Conservation (phyloP, 1,140 invertebrate genomes). For the Penaeus chinensis region DNA sequence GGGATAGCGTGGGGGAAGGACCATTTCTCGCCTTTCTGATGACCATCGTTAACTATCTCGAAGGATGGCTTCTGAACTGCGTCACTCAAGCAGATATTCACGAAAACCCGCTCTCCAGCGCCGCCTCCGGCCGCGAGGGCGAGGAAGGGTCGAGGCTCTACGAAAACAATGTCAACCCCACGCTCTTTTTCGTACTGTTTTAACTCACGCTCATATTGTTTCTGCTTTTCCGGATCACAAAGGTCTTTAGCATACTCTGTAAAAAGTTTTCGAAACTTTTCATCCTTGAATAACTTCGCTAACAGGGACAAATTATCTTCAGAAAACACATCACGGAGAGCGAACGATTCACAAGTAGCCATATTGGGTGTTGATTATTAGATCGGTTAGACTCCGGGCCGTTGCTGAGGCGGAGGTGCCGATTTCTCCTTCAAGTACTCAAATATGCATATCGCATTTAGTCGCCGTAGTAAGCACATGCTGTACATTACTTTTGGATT, state of each 20-base stretch:
- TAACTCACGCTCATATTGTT: slow-evolving; percentile 43
- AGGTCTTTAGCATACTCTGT: slow-evolving; percentile 43
- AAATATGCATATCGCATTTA: too few relatives aligned
- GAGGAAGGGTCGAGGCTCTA: slow-evolving; percentile 39
- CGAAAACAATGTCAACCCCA: slow-evolving; percentile 45
- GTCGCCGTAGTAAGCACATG: too few relatives aligned
- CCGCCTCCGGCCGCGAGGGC: slow-evolving; percentile 23
- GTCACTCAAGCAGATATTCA: slow-evolving; percentile 46
- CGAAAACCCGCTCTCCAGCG: slow-evolving; percentile 8
- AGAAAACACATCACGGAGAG: slow-evolving; percentile 16
- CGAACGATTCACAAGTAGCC: slow-evolving; percentile 15
- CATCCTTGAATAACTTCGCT: slow-evolving; percentile 44
- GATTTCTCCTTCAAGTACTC: too few relatives aligned
- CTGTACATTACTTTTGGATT: too few relatives aligned
- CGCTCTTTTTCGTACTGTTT: slow-evolving; percentile 39
- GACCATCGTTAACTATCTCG: neutral
- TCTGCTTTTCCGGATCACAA: slow-evolving; percentile 35
- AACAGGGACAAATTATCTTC: slow-evolving; percentile 31
- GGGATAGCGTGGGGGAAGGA: slow-evolving; percentile 29
- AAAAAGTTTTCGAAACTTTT: slow-evolving; percentile 42
- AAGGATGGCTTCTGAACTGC: slow-evolving; percentile 37
- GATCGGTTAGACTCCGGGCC: slow-evolving; percentile 7
- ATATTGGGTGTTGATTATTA: slow-evolving; percentile 36
- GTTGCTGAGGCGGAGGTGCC: too few relatives aligned
- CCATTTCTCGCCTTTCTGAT: slow-evolving; percentile 26